phyloP scores from a whole-genome alignment of 2,113 vertebrate species.

The Nematolebias whitei region DNA sequence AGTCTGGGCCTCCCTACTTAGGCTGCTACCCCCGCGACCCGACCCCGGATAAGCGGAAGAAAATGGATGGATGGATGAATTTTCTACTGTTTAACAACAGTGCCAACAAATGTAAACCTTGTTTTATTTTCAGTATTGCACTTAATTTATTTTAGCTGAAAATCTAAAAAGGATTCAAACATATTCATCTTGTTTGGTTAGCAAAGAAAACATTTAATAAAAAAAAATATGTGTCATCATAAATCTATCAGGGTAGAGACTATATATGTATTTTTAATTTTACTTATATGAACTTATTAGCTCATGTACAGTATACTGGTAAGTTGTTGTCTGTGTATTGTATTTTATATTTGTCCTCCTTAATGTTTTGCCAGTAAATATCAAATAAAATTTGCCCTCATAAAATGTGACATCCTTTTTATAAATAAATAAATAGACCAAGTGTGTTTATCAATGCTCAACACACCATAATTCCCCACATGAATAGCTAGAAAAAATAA shows the following conservation, averaged over 20 bases:
- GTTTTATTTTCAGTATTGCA: background rate
- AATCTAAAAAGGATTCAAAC: constrained; percentile 29
- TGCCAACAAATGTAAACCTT: background rate
- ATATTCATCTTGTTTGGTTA: constrained; percentile 46
- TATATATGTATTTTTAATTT: constrained; percentile 30
- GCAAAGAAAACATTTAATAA: constrained; percentile 2
- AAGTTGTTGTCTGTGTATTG: too few species aligned
- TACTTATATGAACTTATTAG: too few species aligned
- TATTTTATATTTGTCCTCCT: too few species aligned
- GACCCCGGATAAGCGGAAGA: too few species aligned
- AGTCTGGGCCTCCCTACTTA: too few species aligned
- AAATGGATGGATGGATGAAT: too few species aligned
- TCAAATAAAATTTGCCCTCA: too few species aligned
- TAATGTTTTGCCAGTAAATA: too few species aligned
- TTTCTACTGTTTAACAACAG: background rate
- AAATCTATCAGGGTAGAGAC: constrained; percentile 39
- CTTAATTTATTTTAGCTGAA: constrained; percentile 13
- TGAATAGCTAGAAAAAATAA: constrained; percentile 43
- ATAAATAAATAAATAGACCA: constrained; percentile 34
- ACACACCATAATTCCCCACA: too few species aligned
- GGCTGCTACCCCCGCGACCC: too few species aligned
- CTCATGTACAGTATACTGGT: too few species aligned
- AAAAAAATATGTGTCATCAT: constrained; percentile 17
- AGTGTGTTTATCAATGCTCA: constrained; percentile 46
- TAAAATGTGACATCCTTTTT: too few species aligned